phyloP scores from a whole-genome alignment of 1,140 invertebrate species.

The Spodoptera litura region DNA sequence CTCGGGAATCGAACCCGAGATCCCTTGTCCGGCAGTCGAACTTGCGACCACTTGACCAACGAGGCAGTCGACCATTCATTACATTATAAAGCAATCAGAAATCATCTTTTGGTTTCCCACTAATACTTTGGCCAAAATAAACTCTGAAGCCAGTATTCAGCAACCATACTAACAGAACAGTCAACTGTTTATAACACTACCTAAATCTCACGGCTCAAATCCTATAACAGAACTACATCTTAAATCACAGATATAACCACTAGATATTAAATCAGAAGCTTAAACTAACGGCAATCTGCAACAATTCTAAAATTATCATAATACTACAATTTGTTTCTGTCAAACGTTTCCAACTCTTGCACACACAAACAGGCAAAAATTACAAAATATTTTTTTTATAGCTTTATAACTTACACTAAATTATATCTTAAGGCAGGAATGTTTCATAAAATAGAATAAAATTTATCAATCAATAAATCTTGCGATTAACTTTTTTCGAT shows the following conservation, averaged over 20 bases:
- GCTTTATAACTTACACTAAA: conserved; percentile 17
- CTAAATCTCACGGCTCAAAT: not conserved
- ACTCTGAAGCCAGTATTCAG: too few species aligned
- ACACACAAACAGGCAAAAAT: conserved; percentile 14
- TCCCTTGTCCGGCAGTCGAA: too few species aligned
- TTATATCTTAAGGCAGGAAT: conserved; percentile 1
- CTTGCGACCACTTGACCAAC: too few species aligned
- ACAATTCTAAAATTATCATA: conserved; percentile 30
- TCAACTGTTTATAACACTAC: not conserved
- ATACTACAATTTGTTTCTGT: conserved; percentile 19
- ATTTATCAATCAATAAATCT: conserved; percentile 9
- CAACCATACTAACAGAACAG: too few species aligned
- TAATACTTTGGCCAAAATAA: too few species aligned
- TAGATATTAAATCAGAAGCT: not conserved
- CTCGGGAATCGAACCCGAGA: too few species aligned
- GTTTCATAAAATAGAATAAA: conserved; percentile 8
- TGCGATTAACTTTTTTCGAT: conserved; percentile 13
- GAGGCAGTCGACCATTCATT: too few species aligned
- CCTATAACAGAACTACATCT: not conserved
- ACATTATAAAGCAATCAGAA: too few species aligned
- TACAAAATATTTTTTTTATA: conserved; percentile 14
- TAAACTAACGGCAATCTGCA: conserved; percentile 17
- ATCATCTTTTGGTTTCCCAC: too few species aligned
- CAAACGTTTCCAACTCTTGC: not conserved
- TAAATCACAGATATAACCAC: not conserved